A percentile compares a stretch with the other conserved stretches of the same genome.
These are phyloP conservation scores for Pterophyllum scalare DNA, from an alignment of 2,113 vertebrate genomes.

Conservation along the genomic window DNA sequence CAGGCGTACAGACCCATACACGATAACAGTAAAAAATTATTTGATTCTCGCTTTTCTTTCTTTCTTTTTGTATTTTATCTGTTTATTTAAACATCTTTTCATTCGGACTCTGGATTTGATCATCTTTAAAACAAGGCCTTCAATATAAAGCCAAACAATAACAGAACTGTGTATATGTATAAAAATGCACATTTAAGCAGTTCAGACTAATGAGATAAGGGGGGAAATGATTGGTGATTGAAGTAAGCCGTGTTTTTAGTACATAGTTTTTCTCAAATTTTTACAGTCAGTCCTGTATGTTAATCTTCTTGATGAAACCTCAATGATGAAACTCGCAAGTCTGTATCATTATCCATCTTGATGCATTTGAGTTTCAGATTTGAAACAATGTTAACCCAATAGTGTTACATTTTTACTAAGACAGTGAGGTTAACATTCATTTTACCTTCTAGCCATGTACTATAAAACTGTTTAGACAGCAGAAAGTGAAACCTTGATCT, in stretches of 20 bases:
- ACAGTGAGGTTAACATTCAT: background rate
- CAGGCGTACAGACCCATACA: background rate
- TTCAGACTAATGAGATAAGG: background rate
- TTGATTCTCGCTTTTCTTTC: no score
- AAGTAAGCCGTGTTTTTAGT: background rate
- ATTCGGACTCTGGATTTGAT: background rate
- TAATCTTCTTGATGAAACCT: background rate
- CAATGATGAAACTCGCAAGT: background rate
- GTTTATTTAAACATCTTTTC: background rate
- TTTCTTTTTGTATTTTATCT: no score
- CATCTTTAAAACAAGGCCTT: background rate
- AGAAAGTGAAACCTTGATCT: background rate
- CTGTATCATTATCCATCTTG: background rate
- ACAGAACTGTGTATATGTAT: background rate
- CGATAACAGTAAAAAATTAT: no score
- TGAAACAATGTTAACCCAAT: background rate
- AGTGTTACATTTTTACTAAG: accelerated
- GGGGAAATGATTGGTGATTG: background rate
- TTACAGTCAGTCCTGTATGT: background rate
- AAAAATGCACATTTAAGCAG: background rate
- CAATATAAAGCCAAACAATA: background rate
- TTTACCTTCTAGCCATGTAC: background rate
- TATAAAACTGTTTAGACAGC: background rate
- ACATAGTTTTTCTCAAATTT: background rate
- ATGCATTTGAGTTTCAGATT: background rate